Conservation (phyloP, 2,113 vertebrate genomes). For the Camelus dromedarius region DNA sequence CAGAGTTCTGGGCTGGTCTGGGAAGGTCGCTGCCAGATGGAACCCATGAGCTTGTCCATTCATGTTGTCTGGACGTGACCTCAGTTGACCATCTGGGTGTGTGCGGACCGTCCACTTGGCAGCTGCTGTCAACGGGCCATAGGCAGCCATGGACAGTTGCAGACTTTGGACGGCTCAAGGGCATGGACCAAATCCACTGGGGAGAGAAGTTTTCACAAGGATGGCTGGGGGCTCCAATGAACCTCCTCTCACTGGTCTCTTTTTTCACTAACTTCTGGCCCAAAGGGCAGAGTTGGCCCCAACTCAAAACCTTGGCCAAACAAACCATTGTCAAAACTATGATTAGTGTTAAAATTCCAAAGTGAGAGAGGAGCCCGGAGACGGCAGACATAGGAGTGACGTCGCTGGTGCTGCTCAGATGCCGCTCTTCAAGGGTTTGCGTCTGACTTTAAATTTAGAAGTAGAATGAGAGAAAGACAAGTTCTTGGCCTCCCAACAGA, state of each 20-base stretch:
- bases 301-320: neutral
- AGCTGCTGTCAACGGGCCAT: slow-evolving; percentile 55
- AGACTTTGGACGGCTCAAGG: slow-evolving; percentile 42
- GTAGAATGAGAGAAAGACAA: neutral
- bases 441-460: neutral
- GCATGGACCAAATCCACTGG: neutral
- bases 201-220: neutral
- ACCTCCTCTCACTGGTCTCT: neutral
- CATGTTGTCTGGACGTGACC: slow-evolving; percentile 29
- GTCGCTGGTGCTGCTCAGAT: neutral
- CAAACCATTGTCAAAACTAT: neutral
- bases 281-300: neutral
- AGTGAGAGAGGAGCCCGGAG: neutral
- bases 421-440: neutral
- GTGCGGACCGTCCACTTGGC: neutral
- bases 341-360: neutral
- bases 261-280: neutral
- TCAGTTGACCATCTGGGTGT: slow-evolving; percentile 44
- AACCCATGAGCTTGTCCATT: slow-evolving; percentile 2
- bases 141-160: neutral
- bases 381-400: neutral
- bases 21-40: slow-evolving; percentile 25
- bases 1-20: neutral
- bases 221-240: neutral
- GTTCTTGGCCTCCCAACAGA: neutral